Evolutionary conservation across 2,888 invertebrate genomes (phyloP).

Genomic region (Melieria crassipennis): DNA sequence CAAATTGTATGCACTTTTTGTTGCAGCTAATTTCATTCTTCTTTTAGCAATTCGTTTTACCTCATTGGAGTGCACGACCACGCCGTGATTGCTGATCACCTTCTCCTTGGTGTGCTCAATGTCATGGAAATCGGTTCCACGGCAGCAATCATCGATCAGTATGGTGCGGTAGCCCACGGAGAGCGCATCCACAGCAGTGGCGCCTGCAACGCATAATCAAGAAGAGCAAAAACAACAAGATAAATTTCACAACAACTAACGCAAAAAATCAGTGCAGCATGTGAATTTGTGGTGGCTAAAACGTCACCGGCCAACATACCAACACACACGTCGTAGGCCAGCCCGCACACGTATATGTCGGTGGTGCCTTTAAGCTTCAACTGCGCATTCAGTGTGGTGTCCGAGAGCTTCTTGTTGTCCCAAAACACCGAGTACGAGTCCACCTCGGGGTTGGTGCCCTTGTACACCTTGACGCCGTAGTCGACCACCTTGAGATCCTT

Average conservation of each 20-base stretch:
- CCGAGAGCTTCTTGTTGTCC: conserved; percentile 93
- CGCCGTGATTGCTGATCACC: conserved; percentile 79
- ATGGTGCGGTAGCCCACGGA: conserved; percentile 91
- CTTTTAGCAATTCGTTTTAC: conserved; percentile 61
- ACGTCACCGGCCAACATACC: conserved; percentile 67
- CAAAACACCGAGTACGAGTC: conserved; percentile 99
- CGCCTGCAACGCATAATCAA: conserved; percentile 68
- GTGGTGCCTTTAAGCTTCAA: conserved; percentile 83
- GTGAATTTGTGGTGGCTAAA: not conserved
- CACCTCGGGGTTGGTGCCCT: conserved; percentile 93
- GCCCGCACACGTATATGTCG: conserved; percentile 93
- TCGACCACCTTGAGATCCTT: conserved; percentile 84
- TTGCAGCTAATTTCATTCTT: conserved; percentile 4
- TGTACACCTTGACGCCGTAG: conserved; percentile 82
- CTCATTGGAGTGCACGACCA: conserved; percentile 81
- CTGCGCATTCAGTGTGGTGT: conserved; percentile 85
- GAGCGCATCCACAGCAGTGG: conserved; percentile 89
- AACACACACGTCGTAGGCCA: conserved; percentile 96
- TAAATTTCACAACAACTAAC: not conserved
- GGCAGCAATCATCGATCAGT: conserved; percentile 88
- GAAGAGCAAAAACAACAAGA: not conserved
- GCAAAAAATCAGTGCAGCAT: too few species aligned
- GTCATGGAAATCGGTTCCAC: conserved; percentile 86
- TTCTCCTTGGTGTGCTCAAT: conserved; percentile 84
- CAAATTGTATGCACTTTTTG: not conserved